phyloP scores from a whole-genome alignment of 1,140 invertebrate species.

The Daktulosphaira vitifoliae region DNA sequence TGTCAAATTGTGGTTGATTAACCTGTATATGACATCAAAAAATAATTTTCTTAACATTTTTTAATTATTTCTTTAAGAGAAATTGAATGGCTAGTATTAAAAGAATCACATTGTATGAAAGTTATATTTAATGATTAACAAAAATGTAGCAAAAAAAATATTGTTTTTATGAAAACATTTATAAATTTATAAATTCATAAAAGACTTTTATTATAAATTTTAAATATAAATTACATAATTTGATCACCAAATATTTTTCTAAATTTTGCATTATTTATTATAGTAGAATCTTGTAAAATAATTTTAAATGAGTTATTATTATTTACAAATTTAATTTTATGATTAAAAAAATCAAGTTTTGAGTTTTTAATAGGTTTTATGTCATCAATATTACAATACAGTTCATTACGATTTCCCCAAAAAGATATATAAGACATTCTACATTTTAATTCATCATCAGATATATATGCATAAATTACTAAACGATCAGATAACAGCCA shows the following conservation, averaged over 20 bases:
- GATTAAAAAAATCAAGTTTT: not conserved
- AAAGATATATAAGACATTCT: slow-evolving; percentile 10
- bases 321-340: not conserved
- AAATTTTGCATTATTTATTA: slow-evolving; percentile 16
- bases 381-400: slow-evolving; percentile 17
- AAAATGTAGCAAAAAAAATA: too few relatives aligned
- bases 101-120: too few relatives aligned
- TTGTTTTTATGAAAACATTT: too few relatives aligned
- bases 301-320: not conserved
- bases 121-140: too few relatives aligned
- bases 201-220: too few relatives aligned
- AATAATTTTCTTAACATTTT: too few relatives aligned
- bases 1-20: too few relatives aligned
- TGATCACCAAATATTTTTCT: slow-evolving; percentile 1
- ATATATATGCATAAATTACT: slow-evolving; percentile 1
- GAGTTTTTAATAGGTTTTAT: slow-evolving; percentile 3
- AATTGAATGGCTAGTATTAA: too few relatives aligned
- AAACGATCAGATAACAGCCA: not conserved
- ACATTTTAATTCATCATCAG: not conserved
- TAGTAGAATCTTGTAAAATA: not conserved
- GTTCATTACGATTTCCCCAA: slow-evolving; percentile 13
- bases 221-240: slow-evolving; percentile 16
- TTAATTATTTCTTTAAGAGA: too few relatives aligned
- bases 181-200: too few relatives aligned
- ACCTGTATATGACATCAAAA: too few relatives aligned